Base-by-base conservation (phyloP, 2,888 invertebrate species). In the Zaprionus lineosus region DNA sequence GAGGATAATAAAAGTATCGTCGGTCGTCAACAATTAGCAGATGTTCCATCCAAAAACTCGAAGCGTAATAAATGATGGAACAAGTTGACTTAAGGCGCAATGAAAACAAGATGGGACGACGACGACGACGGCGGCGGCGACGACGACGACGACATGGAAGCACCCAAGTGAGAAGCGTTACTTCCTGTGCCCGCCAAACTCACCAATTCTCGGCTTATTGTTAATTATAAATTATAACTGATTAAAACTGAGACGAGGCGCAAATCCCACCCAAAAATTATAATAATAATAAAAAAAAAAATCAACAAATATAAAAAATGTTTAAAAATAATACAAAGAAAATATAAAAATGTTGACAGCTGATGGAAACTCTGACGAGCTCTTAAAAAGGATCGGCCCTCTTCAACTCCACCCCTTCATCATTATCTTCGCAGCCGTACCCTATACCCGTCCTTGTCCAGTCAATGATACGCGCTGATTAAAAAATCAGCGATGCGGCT, bases 161-260 rank as follows among this genome's bases (percentile, higher is more conserved):
- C n/a, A n/a, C n/a, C n/a, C n/a, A n/a, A n/a, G n/a, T n/a, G n/a
- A n/a, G n/a, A n/a, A n/a, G n/a, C n/a, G n/a, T n/a, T n/a, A n/a
- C n/a, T n/a, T n/a, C n/a, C n/a, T n/a, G n/a, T n/a, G n/a, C n/a
- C n/a, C n/a, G n/a, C n/a, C n/a, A n/a, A n/a, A n/a, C n/a, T n/a
- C n/a, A n/a, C n/a, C n/a, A n/a, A 46, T 39, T 59, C 41, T 8
- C 16, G 26, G 34, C 11, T 19, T 64, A 69, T 70, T 82, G 74
- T 74, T 87, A 87, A 86, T 86, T 84, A 85, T 78, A 84, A n/a
- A 78, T 74, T 67, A 77, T 75, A 76, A 56, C 74, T 84, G 82
- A 64, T 62, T 72, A 75, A 65, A 47, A 21, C 40, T 58, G 9
- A 29, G 31, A 40, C 21, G 28, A 51, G 55, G 19, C 19, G 62